Conservation (phyloP, 2,113 vertebrate species). For the Irena cyanogastra region DNA sequence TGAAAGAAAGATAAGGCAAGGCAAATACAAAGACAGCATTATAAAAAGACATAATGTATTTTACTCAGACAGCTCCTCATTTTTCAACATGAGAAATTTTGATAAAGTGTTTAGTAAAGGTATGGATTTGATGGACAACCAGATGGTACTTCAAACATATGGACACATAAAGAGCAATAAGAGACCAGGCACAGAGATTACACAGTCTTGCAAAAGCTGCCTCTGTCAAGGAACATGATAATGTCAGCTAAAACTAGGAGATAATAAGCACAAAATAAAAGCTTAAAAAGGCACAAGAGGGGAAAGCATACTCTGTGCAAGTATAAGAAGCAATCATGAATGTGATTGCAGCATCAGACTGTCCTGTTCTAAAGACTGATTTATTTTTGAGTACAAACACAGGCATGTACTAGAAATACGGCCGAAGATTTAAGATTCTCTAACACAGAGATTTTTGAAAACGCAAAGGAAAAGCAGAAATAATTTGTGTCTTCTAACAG, state of each 20-base stretch:
- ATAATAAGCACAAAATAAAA: not conserved
- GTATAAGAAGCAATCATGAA: not conserved
- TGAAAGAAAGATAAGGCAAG: not conserved
- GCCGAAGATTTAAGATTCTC: not conserved
- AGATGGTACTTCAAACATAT: not conserved
- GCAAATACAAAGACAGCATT: not conserved
- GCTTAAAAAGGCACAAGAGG: not conserved
- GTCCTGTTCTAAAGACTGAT: not conserved
- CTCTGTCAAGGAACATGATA: not conserved
- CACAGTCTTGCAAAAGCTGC: not conserved
- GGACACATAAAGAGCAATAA: not conserved
- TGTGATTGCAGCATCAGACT: not conserved
- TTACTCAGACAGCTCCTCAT: not conserved
- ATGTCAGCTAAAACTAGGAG: not conserved
- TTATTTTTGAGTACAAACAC: not conserved
- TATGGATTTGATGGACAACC: not conserved
- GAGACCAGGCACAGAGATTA: not conserved
- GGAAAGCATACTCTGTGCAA: not conserved
- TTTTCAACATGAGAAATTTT: not conserved
- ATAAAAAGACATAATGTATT: not conserved
- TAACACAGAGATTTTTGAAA: not conserved
- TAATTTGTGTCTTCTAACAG: not conserved
- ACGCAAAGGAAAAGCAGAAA: not conserved
- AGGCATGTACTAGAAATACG: not conserved
- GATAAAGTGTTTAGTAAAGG: not conserved